Evolutionary conservation across 2,113 vertebrate genomes (phyloP), one percentile per base, ranked within the genome.

Genomic region (Apeltes quadracus): DNA sequence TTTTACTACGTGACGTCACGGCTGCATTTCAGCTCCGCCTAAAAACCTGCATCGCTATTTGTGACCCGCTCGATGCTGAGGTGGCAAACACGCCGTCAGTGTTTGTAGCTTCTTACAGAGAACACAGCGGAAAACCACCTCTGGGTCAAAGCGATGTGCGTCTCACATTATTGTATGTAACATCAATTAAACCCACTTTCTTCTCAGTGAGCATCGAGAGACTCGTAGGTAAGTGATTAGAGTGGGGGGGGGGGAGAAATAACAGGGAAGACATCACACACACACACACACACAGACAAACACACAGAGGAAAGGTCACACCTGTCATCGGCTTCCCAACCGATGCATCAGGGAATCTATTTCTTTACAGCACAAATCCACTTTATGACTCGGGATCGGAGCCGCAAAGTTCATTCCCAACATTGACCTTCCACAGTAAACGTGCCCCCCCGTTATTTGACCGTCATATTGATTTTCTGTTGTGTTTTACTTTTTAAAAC

Each of bases 241-340:
- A 71, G n/a, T n/a, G n/a, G 27, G 70, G 57, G 61, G 75, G 53
- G 61, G 54, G 48, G 56, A 34, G 70, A 81, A 82, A 86, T 68
- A 85, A 81, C 85, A 90, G 78, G 80, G 86, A 89, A 72, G 83
- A 72, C 78, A 87, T 90, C 87, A 84, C 79, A 69, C 70, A 66
- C 75, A 27, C 87, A 34, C 32, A 34, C 32, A 34, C 32, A 82
- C 74, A 88, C 84, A 84, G 78, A 69, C 70, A 69, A 73, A 23
- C 84, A 88, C 73, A 72, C 53, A 50, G 81, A 76, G 72, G 73
- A 88, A 88, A 89, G 90, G 90, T 89, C 89, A 82, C 89, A 76
- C 89, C 86, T 87, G 90, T 92, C 89, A 85, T 38, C 91, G 88
- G 88, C 81, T 77, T 80, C 81, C 68, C 82, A 73, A 69, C 77